Evolutionary conservation across 1,140 invertebrate species (phyloP).

Genomic region (Bactericera cockerelli): DNA sequence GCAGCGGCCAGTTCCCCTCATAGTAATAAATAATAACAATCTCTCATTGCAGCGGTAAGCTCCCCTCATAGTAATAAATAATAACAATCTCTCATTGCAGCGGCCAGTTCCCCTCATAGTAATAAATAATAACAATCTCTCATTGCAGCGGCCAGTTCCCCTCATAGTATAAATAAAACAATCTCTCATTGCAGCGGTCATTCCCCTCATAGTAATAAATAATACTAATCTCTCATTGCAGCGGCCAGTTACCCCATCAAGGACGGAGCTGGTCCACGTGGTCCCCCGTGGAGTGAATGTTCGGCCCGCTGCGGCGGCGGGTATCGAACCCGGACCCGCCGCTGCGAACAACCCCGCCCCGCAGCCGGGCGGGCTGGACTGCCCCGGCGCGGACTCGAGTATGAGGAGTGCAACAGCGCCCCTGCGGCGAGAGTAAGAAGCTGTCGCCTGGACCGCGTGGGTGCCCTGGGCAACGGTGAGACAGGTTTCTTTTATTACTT

Average conservation of each 20-base stretch:
- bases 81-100: no score
- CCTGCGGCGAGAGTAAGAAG: conserved; percentile 48
- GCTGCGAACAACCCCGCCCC: conserved; percentile 48
- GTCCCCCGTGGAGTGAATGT: conserved; percentile 53
- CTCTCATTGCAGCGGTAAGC: no score
- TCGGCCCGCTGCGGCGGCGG: conserved; percentile 38
- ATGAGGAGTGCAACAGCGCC: conserved; percentile 43
- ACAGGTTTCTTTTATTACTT: no score
- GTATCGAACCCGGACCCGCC: conserved; percentile 32
- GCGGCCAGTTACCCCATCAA: conserved; percentile 39
- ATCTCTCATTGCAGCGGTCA: no score
- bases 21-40: no score
- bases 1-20: no score
- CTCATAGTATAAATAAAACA: no score
- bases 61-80: no score
- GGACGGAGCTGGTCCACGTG: conserved; percentile 56
- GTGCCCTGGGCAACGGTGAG: conserved; percentile 32
- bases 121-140: no score
- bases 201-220: no score
- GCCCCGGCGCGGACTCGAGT: conserved; percentile 40
- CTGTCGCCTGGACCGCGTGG: conserved; percentile 65
- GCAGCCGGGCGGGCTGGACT: conserved; percentile 46
- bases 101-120: no score
- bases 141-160: no score
- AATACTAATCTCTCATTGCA: conserved; percentile 21